These are phyloP conservation scores for Metopia argyrocephala DNA, from an alignment of 2,888 invertebrate genomes.

Conservation along the genomic window DNA sequence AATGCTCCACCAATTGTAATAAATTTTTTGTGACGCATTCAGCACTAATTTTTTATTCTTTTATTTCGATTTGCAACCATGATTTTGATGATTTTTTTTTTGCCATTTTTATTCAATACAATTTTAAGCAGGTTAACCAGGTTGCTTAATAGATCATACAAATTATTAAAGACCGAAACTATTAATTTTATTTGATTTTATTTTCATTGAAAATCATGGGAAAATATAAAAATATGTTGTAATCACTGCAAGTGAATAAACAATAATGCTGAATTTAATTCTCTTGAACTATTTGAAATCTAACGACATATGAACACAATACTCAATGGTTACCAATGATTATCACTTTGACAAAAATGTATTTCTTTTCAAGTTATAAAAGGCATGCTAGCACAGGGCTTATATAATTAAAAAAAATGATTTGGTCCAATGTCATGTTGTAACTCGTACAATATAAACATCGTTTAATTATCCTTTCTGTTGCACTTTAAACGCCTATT, in stretches of 20 bases:
- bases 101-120: background rate
- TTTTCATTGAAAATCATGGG: conserved; percentile 55
- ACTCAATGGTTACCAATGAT: background rate
- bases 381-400: too few species aligned
- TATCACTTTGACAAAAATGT: conserved; percentile 2
- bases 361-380: background rate
- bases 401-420: too few species aligned
- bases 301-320: conserved; percentile 25
- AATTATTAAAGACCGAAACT: conserved; percentile 11
- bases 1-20: conserved; percentile 50
- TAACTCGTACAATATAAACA: too few species aligned
- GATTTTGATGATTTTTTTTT: conserved; percentile 12
- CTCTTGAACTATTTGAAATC: conserved; percentile 11
- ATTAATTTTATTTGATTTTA: conserved; percentile 6
- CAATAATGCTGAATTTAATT: conserved; percentile 13
- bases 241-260: conserved; percentile 4
- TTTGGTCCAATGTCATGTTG: too few species aligned
- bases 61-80: conserved; percentile 20
- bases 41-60: conserved; percentile 40
- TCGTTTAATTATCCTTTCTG: too few species aligned
- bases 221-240: conserved; percentile 56
- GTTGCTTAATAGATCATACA: conserved; percentile 57
- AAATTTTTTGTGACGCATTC: conserved; percentile 61
- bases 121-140: conserved; percentile 41
- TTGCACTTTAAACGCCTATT: too few species aligned